phyloP scores from a whole-genome alignment of 2,797 vertebrate species.

The Intellagama lesueurii region DNA sequence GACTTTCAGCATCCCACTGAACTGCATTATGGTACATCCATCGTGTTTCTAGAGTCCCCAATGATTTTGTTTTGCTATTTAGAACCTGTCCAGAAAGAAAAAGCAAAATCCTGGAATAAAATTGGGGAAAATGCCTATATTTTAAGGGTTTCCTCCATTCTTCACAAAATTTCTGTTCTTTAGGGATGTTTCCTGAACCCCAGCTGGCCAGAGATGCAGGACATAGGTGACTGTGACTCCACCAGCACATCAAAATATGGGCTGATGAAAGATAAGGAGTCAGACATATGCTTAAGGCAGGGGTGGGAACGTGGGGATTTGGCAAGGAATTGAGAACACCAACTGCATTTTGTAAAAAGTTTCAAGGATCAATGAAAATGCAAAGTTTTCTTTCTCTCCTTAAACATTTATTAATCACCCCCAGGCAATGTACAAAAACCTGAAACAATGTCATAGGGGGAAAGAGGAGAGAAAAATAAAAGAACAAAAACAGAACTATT shows the following conservation, averaged over 20 bases:
- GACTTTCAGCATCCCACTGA: rapidly evolving
- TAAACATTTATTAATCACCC: too few species aligned
- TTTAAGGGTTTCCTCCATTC: neutral
- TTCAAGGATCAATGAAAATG: too few species aligned
- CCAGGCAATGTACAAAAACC: too few species aligned
- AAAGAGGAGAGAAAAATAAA: too few species aligned
- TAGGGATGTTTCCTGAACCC: neutral
- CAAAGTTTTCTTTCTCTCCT: too few species aligned
- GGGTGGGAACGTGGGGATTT: too few species aligned
- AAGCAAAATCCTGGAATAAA: neutral
- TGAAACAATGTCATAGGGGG: too few species aligned
- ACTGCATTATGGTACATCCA: neutral
- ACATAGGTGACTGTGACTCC: neutral
- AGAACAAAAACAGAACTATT: too few species aligned
- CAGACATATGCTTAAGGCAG: neutral
- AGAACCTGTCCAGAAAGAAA: conserved; percentile 24
- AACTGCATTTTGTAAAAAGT: too few species aligned
- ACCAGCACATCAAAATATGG: neutral
- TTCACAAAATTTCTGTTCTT: neutral
- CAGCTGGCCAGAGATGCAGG: neutral
- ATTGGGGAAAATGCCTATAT: neutral
- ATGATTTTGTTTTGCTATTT: conserved; percentile 26
- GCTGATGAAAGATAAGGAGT: neutral
- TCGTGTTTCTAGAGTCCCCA: conserved; percentile 55
- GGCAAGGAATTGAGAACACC: neutral